These are phyloP conservation scores for Apomyelois bistriatella DNA, from an alignment of 2,888 invertebrate species.

Conservation along the genomic window DNA sequence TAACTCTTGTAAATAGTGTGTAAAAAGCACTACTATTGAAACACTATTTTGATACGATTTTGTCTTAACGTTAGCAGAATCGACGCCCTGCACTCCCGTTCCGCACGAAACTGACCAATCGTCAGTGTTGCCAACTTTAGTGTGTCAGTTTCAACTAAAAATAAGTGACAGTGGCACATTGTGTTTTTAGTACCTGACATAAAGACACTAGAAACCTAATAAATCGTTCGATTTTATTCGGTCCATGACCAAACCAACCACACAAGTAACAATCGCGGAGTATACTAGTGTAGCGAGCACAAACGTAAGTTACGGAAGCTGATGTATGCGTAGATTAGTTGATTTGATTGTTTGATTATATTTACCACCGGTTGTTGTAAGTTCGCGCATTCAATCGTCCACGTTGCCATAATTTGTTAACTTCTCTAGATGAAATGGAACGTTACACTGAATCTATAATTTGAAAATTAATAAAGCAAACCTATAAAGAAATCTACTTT, in stretches of 20 bases:
- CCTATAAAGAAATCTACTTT: not conserved
- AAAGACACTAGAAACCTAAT: no score
- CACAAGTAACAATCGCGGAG: slow-evolving; percentile 11
- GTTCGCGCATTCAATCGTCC: slow-evolving; percentile 9
- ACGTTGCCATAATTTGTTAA: slow-evolving; percentile 9
- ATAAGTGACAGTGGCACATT: no score
- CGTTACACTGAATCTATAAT: not conserved
- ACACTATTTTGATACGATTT: no score
- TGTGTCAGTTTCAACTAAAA: no score
- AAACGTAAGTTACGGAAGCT: slow-evolving; percentile 32
- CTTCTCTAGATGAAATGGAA: slow-evolving; percentile 9
- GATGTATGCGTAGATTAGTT: slow-evolving; percentile 39
- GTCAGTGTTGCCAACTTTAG: no score
- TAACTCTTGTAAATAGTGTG: no score
- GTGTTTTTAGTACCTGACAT: no score
- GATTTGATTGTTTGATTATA: slow-evolving; percentile 35
- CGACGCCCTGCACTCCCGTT: no score
- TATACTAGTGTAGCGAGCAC: slow-evolving; percentile 32
- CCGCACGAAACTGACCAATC: no score
- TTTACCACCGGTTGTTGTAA: slow-evolving; percentile 33
- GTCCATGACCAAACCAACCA: not conserved
- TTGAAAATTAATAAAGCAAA: not conserved
- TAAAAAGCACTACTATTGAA: no score
- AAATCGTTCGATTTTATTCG: not conserved
- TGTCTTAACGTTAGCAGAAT: no score